phyloP scores from a whole-genome alignment of 2,113 vertebrate genomes.

The Neopipo cinnamomea region DNA sequence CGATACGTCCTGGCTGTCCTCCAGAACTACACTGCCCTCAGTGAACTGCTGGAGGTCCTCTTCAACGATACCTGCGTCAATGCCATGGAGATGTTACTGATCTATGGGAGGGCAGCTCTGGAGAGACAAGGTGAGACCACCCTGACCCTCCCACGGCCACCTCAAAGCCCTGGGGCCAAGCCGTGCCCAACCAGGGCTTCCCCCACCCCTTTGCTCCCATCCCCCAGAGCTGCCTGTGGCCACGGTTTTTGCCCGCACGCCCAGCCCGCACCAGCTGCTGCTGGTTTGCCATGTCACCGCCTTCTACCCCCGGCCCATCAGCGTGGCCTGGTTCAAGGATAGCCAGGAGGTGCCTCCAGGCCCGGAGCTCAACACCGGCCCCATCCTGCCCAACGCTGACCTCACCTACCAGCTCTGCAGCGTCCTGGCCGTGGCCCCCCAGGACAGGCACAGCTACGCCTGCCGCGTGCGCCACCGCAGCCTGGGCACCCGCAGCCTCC shows the following conservation, averaged over 20 bases:
- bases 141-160: background rate
- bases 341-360: background rate
- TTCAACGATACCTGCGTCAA: background rate
- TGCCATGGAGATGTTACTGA: background rate
- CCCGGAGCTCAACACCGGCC: background rate
- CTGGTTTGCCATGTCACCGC: background rate
- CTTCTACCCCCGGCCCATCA: conserved; percentile 12
- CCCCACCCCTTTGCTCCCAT: background rate
- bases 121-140: conserved; percentile 16
- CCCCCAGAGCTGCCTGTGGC: background rate
- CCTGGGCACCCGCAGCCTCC: background rate
- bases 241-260: background rate
- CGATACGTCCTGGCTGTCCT: background rate
- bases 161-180: background rate
- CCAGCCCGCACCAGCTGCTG: background rate
- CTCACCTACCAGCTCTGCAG: conserved; percentile 26
- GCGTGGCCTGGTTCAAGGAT: background rate
- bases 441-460: background rate
- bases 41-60: background rate
- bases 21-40: background rate
- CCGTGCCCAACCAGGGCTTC: accelerated
- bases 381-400: conserved; percentile 2
- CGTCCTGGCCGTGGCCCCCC: background rate
- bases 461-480: background rate
- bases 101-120: background rate